These are phyloP conservation scores for Leptinotarsa rubiginosa DNA, from an alignment of 2,888 invertebrate genomes.

Conservation along the genomic window DNA sequence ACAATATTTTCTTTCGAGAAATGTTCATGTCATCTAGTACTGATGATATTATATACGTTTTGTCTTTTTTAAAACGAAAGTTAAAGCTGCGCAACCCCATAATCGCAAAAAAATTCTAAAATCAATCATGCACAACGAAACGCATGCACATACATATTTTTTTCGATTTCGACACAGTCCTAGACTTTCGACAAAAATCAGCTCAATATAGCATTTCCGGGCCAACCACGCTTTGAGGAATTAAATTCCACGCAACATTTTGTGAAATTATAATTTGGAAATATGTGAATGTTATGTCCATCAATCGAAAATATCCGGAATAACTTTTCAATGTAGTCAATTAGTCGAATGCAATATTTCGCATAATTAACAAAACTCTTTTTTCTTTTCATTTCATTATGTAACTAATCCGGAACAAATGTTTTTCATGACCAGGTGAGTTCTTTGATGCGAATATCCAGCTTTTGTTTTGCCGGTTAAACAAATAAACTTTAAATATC, in stretches of 20 bases:
- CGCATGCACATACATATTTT: too few relatives aligned
- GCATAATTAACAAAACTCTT: neutral
- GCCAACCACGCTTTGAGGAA: neutral
- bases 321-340: slow-evolving; percentile 2
- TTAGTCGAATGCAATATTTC: neutral
- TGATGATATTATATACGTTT: too few relatives aligned
- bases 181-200: neutral
- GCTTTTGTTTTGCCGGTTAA: neutral
- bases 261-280: neutral
- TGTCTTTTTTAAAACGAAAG: neutral
- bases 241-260: neutral
- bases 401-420: neutral
- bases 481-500: neutral
- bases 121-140: neutral
- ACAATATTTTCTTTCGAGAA: too few relatives aligned
- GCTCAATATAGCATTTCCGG: slow-evolving; percentile 7
- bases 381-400: neutral
- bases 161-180: neutral
- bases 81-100: neutral
- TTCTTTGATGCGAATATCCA: neutral
- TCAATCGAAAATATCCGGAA: neutral
- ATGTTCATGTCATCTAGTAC: too few relatives aligned
- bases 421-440: neutral
- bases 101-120: neutral
- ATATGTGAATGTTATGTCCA: neutral